phyloP scores from a whole-genome alignment of 2,797 vertebrate genomes.

The Dallia pectoralis region DNA sequence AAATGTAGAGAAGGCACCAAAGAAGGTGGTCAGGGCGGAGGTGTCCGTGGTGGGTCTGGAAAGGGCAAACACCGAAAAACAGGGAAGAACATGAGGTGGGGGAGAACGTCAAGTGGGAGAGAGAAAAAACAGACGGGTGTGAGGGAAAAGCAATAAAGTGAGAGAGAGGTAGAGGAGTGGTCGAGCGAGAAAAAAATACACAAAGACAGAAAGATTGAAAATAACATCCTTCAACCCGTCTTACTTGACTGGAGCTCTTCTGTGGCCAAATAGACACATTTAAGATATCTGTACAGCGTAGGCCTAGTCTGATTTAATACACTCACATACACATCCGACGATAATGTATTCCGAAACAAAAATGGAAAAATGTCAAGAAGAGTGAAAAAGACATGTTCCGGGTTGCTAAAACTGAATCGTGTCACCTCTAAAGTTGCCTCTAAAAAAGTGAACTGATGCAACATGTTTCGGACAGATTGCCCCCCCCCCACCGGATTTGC shows the following conservation, averaged over 20 bases:
- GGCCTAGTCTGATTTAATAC: background rate
- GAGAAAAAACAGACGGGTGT: background rate
- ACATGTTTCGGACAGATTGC: background rate
- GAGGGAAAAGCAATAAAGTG: background rate
- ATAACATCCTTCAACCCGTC: background rate
- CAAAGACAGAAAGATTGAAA: conserved; percentile 3
- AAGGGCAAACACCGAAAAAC: background rate
- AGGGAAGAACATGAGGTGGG: background rate
- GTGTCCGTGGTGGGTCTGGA: too few species aligned
- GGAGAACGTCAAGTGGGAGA: background rate
- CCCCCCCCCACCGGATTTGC: background rate
- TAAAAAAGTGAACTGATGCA: background rate
- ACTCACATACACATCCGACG: background rate
- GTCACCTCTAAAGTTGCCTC: background rate
- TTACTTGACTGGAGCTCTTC: background rate
- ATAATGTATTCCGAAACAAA: background rate
- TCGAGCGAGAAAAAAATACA: background rate
- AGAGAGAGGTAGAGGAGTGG: background rate
- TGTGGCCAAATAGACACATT: background rate
- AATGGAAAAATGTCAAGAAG: background rate
- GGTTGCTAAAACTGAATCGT: background rate
- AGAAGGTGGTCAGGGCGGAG: background rate
- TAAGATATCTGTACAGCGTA: background rate
- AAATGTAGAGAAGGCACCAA: background rate
- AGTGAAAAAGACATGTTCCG: background rate